Base-by-base conservation (phyloP, 1,140 invertebrate genomes). In the Leptopilina clavipes region DNA sequence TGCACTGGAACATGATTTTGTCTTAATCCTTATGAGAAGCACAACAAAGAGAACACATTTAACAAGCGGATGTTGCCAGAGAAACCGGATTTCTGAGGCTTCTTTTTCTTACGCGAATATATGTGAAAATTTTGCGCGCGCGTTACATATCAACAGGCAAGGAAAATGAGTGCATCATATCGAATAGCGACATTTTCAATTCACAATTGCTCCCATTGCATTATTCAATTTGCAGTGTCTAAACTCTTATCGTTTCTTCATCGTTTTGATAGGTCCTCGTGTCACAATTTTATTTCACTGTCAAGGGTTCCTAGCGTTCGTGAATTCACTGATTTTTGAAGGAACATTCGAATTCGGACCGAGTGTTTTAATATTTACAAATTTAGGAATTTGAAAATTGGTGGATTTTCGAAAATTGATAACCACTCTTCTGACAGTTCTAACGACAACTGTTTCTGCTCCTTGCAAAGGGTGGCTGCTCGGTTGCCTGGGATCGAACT, bases 1-100 rank as follows among this genome's bases (percentile, higher is more conserved):
- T 95, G 87, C 94, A 95, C 92, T 95, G 94, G 91, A 96, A 95
- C 94, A 95, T 95, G 86, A 81, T 86, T 81, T 19, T 71, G 43
- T n/a, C n/a, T 72, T 72, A 54, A 65, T 54, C 71, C 19, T 5
- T 17, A 22, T 18, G 19, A 14, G n/a, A 18, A 25, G 9, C 25
- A 54, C 22, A 19, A 43, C 31, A 22, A 80, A 72, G 70, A 70
- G 72, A 48, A 75, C 77, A 70, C 1, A 37, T 22, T 71, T 54
- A 72, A 9, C 48, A 59, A 59, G 25, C 9, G 25, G 19, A 37
- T n/a, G 10, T 18, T 17, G 31, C 14, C 19, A 17, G 19, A 65
- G 45, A 8, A 72, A 78, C 75, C 73, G 76, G 72, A 71, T 59
- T 76, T 17, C 12, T 25, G 18, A 10, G 56, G 11, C 3, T 52